phyloP scores from a whole-genome alignment of 2,888 invertebrate species.

The Cantharis lateralis region DNA sequence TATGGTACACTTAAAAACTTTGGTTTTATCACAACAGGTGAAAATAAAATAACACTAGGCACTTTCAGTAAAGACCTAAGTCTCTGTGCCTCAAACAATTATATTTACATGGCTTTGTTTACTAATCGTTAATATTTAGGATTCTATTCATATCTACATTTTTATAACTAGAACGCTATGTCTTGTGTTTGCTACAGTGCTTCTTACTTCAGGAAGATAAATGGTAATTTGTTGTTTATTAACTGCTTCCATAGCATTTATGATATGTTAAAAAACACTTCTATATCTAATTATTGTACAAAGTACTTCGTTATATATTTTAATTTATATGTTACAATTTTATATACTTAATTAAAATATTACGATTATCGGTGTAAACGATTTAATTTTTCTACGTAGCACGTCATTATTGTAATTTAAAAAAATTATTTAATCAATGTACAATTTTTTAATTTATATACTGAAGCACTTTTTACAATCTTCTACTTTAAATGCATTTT shows the following conservation, averaged over 20 bases:
- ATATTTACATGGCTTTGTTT: constrained; percentile 24
- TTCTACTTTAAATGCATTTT: not conserved
- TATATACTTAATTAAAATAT: constrained; percentile 1
- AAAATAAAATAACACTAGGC: constrained; percentile 53
- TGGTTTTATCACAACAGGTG: constrained; percentile 50
- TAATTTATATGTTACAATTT: not conserved
- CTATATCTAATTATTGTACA: constrained; percentile 17
- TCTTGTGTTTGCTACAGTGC: constrained; percentile 43
- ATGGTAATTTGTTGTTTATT: constrained; percentile 33
- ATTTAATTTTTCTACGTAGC: not conserved
- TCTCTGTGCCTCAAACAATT: constrained; percentile 50
- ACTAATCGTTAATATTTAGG: constrained; percentile 5
- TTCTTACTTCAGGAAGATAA: constrained; percentile 50
- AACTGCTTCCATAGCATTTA: constrained; percentile 31
- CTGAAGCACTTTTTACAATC: constrained; percentile 18
- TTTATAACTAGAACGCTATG: constrained; percentile 19
- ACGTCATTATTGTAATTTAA: not conserved
- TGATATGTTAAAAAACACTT: constrained; percentile 29
- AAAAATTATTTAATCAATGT: not conserved
- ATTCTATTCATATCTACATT: constrained; percentile 13
- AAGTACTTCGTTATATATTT: constrained; percentile 14
- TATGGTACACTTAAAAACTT: constrained; percentile 26
- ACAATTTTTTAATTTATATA: constrained; percentile 3
- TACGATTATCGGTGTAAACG: not conserved
- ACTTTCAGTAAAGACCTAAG: constrained; percentile 48